Percentiles rank a stretch among this genome's conserved stretches.
These are phyloP conservation scores for Amblyteles armatorius DNA, from an alignment of 2,888 invertebrate genomes.

Conservation along the genomic window DNA sequence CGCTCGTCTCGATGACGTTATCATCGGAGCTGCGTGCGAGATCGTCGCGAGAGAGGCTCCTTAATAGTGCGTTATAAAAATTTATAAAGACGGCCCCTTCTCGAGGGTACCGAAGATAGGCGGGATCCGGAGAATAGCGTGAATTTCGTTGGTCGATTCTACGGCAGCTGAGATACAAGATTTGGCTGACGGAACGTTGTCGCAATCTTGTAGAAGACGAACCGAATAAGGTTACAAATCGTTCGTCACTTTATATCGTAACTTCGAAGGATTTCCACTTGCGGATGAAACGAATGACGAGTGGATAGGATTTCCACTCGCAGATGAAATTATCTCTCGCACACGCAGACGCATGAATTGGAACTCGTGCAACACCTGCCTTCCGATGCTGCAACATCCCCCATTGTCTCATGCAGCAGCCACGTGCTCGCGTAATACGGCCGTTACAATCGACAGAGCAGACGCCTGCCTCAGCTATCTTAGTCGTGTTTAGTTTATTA, in stretches of 20 bases:
- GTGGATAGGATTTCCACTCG: not conserved
- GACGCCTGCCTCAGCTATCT: not conserved
- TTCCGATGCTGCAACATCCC: not conserved
- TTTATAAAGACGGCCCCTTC: not conserved
- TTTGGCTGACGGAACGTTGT: not conserved
- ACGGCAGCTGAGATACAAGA: not conserved
- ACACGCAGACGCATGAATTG: conserved; percentile 47
- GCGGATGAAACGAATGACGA: not conserved
- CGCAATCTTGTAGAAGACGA: not conserved
- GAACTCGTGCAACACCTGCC: conserved; percentile 50
- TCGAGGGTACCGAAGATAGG: not conserved
- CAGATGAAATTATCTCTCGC: not conserved
- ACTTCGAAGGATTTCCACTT: not conserved
- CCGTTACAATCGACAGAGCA: not conserved
- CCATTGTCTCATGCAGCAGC: not conserved
- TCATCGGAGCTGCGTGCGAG: conserved; percentile 1
- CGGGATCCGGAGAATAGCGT: not conserved
- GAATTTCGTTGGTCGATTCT: not conserved
- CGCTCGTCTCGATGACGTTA: conserved; percentile 2
- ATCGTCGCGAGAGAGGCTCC: not conserved
- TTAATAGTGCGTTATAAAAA: conserved; percentile 7
- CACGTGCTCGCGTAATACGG: not conserved
- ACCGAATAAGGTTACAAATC: not conserved
- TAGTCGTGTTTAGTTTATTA: not conserved
- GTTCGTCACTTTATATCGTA: not conserved